Evolutionary conservation across 2,888 invertebrate genomes (phyloP).

Genomic region (Leptogaster cylindrica): DNA sequence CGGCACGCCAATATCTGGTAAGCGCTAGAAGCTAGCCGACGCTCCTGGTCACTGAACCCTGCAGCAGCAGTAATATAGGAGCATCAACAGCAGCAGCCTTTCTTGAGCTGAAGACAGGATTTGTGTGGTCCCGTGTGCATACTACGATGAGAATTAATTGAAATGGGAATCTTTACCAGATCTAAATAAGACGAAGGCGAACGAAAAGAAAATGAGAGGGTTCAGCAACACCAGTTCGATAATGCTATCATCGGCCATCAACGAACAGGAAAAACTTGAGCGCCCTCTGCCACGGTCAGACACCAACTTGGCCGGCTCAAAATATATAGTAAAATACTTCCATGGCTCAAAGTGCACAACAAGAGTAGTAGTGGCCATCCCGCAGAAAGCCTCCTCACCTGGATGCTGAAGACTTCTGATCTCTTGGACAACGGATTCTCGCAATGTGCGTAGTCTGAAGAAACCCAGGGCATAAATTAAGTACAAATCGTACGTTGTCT

Average conservation of each 20-base stretch:
- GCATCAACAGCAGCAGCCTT: too few species aligned
- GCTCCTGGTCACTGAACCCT: slow-evolving; percentile 36
- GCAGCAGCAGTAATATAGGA: slow-evolving; percentile 4
- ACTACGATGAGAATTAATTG: slow-evolving; percentile 41
- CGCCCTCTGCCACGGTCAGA: slow-evolving; percentile 11
- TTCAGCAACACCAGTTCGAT: slow-evolving; percentile 14
- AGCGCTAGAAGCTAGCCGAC: slow-evolving; percentile 4
- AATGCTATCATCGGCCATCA: slow-evolving; percentile 35
- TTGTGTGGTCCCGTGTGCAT: slow-evolving; percentile 36
- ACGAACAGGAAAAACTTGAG: slow-evolving; percentile 29
- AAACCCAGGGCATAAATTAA: slow-evolving; percentile 32
- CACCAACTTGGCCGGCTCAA: too few species aligned
- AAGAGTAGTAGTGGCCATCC: slow-evolving; percentile 20
- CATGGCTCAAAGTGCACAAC: slow-evolving; percentile 25
- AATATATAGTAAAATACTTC: too few species aligned
- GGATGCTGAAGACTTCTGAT: neutral
- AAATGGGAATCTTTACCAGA: slow-evolving; percentile 29
- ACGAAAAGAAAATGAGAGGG: too few species aligned
- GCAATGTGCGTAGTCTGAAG: slow-evolving; percentile 22
- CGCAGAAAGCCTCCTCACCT: neutral
- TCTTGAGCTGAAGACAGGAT: slow-evolving; percentile 6
- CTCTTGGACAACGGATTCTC: slow-evolving; percentile 7
- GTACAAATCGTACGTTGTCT: slow-evolving; percentile 34
- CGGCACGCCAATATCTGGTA: slow-evolving; percentile 17
- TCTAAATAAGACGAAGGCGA: slow-evolving; percentile 23